phyloP scores from a whole-genome alignment of 2,113 vertebrate species.

The Scomber scombrus region DNA sequence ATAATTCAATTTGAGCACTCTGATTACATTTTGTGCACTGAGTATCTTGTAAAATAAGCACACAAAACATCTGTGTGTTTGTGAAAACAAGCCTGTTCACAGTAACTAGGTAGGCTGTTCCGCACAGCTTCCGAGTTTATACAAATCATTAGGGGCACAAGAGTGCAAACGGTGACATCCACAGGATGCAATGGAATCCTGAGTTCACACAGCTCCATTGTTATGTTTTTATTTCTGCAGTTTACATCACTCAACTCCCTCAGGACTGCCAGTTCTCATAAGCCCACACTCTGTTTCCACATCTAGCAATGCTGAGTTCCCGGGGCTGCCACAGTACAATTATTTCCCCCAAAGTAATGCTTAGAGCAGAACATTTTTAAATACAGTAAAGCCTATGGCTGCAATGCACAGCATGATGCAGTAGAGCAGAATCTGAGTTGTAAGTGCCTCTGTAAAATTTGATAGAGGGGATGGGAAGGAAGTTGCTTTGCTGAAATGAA shows the following conservation, averaged over 20 bases:
- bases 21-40: conserved; percentile 28
- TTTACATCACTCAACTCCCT: conserved; percentile 30
- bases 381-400: conserved; percentile 1
- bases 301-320: conserved; percentile 7
- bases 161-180: neutral
- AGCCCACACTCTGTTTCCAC: conserved; percentile 41
- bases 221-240: conserved; percentile 39
- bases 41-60: conserved; percentile 9
- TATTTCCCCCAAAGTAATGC: conserved; percentile 16
- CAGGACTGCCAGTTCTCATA: conserved; percentile 43
- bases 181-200: conserved; percentile 18
- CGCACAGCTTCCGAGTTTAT: conserved; percentile 3
- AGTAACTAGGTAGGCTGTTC: neutral
- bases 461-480: too few relatives aligned
- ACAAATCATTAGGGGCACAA: conserved; percentile 18
- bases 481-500: too few relatives aligned
- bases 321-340: conserved; percentile 32
- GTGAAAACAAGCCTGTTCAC: neutral
- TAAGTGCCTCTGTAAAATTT: too few relatives aligned
- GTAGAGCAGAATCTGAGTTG: neutral
- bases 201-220: conserved; percentile 13
- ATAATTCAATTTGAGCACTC: conserved; percentile 40
- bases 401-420: conserved; percentile 1
- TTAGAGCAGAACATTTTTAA: conserved; percentile 19
- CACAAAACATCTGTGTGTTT: conserved; percentile 4